These are phyloP conservation scores for Lithobates sylvaticus DNA, from an alignment of 2,797 vertebrate species.

Conservation along the genomic window DNA sequence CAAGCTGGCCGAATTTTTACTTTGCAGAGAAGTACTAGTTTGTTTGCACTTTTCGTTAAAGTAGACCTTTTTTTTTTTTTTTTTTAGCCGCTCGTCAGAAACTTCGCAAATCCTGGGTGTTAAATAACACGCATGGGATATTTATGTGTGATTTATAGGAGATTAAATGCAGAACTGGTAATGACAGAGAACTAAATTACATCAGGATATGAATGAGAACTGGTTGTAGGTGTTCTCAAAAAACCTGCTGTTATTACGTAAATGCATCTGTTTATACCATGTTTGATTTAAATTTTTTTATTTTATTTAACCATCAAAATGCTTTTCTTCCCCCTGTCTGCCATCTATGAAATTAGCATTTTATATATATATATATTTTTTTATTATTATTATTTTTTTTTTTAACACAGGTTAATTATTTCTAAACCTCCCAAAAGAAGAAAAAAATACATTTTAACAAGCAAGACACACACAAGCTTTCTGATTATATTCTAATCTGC, in stretches of 20 bases:
- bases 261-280: conserved; percentile 74
- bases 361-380: too few species aligned
- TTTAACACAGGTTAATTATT: conserved; percentile 77
- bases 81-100: conserved; percentile 65
- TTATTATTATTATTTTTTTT: conserved; percentile 41
- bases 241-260: conserved; percentile 72
- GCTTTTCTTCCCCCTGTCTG: conserved; percentile 68
- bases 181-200: conserved; percentile 76
- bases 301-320: conserved; percentile 72
- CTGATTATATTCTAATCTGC: conserved; percentile 96
- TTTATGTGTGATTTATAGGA: conserved; percentile 71
- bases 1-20: not conserved
- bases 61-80: not conserved
- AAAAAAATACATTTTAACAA: conserved; percentile 84
- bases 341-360: conserved; percentile 49
- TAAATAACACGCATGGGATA: conserved; percentile 73
- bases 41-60: conserved; percentile 29
- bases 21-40: not conserved
- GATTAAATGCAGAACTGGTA: conserved; percentile 73
- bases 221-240: conserved; percentile 71
- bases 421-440: conserved; percentile 72
- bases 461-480: conserved; percentile 80
- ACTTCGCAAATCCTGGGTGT: conserved; percentile 69
- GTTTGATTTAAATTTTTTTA: conserved; percentile 67
- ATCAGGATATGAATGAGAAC: conserved; percentile 78